phyloP scores from a whole-genome alignment of 2,888 invertebrate species.

The Drosophila kuntzei region DNA sequence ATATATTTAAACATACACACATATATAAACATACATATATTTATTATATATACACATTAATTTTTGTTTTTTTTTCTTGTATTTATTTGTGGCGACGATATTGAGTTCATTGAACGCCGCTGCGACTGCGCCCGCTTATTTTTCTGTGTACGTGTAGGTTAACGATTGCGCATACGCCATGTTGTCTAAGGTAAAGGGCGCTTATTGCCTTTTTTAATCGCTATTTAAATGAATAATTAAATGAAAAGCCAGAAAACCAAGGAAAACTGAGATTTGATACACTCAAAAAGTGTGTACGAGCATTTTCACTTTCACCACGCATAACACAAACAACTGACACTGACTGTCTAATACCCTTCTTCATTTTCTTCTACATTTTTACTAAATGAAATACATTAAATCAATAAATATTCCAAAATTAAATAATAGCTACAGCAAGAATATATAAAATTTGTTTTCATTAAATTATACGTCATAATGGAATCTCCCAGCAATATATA shows the following conservation, averaged over 20 bases:
- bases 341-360: conserved; percentile 27
- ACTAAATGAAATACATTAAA: no score
- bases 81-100: conserved; percentile 21
- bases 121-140: conserved; percentile 22
- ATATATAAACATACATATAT: conserved; percentile 5
- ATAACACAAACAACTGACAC: neutral
- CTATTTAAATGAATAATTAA: conserved; percentile 26
- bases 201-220: conserved; percentile 13
- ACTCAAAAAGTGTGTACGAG: conserved; percentile 43
- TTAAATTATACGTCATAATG: no score
- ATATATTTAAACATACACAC: conserved; percentile 4
- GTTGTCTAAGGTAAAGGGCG: conserved; percentile 58
- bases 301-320: conserved; percentile 84
- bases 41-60: conserved; percentile 7
- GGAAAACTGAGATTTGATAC: conserved; percentile 7
- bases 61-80: conserved; percentile 20
- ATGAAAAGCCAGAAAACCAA: conserved; percentile 29
- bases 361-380: no score
- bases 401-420: no score
- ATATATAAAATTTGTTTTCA: no score
- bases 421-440: no score
- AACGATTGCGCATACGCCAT: conserved; percentile 61
- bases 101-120: conserved; percentile 61
- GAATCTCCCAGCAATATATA: no score
- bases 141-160: conserved; percentile 33